Evolutionary conservation across 2,797 vertebrate genomes (phyloP), one percentile per base, ranked within the genome.

Genomic region (Pogonophryne albipinna): DNA sequence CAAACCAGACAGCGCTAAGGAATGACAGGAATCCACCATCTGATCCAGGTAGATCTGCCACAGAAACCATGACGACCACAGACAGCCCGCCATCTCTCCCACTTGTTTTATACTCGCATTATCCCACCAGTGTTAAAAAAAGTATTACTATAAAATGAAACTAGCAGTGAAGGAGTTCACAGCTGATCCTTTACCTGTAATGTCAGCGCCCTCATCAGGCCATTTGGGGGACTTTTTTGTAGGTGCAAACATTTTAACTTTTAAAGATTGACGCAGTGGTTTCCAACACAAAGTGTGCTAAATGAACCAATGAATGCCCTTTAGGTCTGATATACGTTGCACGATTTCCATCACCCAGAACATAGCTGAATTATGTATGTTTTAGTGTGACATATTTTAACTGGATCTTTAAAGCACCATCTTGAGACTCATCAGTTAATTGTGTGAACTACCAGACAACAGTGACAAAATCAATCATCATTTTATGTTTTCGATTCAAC

Each of bases 21-120:
- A 91, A 93, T 92, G 91, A 79, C 57, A 91, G 85, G 92, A 91
- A 93, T 93, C 74, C 72, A 65, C 59, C 79, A 91, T 93, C 88
- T 88, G 79, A 80, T 71, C 67, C 60, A 66, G 80, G 77, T 76
- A 71, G 70, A 89, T 83, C 71, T 78, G 69, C 55, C 31, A 44
- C 78, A 58, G 65, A 66, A 44, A 80, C 76, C 47, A 73, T 72
- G 47, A 62, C 16, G n/a, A 74, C 83, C 46, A 60, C 73, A 73
- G 66, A 53, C 44, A 16, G 34, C 12, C 38, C 0, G 11, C 70
- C 13, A 38, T 34, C 65, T 57, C 12, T 47, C 38, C 52, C 34
- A 17, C 60, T 23, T 15, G n/a, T 55, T 13, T 27, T 1, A 16
- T n/a, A 50, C 31, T 27, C 12, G n/a, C 47, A 50, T 60, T 45